Evolutionary conservation across 53 echinoderm and acorn worm species (phyloP).

Genomic region (Echinometra lucunter): DNA sequence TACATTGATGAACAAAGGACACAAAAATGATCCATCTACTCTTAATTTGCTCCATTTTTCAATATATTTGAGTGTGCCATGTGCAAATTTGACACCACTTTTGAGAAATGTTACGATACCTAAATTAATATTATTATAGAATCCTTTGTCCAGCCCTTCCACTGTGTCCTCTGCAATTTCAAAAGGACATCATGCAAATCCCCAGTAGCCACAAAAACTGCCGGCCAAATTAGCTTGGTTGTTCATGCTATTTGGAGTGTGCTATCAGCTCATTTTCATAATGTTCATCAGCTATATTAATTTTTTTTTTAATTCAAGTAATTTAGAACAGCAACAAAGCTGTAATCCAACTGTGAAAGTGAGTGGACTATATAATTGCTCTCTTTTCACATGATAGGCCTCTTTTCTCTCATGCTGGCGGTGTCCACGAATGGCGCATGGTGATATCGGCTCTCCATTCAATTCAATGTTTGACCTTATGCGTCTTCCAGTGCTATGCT

Average conservation of each 20-base stretch:
- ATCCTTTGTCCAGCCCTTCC: conserved; percentile 44
- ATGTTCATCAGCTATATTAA: conserved; percentile 43
- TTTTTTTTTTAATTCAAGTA: background rate
- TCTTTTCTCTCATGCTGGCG: conserved; percentile 11
- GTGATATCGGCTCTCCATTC: too few species aligned
- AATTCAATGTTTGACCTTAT: conserved; percentile 17
- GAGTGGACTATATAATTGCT: conserved; percentile 8
- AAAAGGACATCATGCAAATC: background rate
- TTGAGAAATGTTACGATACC: background rate
- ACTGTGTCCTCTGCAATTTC: background rate
- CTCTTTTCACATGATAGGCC: background rate
- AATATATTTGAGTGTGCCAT: background rate
- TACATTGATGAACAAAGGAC: conserved; percentile 5
- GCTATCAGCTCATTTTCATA: background rate
- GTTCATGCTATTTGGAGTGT: background rate
- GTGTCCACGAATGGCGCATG: background rate
- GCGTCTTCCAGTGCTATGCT: background rate
- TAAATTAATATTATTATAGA: background rate
- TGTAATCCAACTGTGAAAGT: background rate
- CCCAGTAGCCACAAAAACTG: background rate
- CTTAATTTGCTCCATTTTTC: background rate
- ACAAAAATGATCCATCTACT: background rate
- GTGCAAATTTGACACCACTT: background rate
- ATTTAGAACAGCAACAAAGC: background rate
- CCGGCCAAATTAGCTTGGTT: background rate